Evolutionary conservation across 1,140 invertebrate species (phyloP), one percentile per base, ranked within the genome.

Genomic region (Leptopilina boulardi): DNA sequence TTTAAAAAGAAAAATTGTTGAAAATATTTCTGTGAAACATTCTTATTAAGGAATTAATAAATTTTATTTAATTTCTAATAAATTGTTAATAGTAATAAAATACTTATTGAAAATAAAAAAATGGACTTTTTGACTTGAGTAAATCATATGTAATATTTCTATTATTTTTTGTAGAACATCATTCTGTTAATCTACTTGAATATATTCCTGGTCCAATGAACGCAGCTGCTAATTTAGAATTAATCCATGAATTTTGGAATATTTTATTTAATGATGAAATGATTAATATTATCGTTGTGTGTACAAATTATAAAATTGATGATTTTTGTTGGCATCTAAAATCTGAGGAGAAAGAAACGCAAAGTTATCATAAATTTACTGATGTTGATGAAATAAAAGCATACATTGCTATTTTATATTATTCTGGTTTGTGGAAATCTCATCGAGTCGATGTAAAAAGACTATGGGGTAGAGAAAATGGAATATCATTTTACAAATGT

Each of bases 401-500:
- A 19, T 80, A 41, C 44, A 72, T 77, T 30, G 56, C 42, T 42
- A 8, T 80, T 1, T 56, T 80, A 56, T 80, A 80, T 26, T 77
- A 77, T 74, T 26, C 76, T 74, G 78, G 78, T 2, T 42, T 77
- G 75, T 80, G 78, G 66, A 80, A 80, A 47, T 72, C 72, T 9
- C 51, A 72, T 30, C 21, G 70, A 19, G 75, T 77, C 11, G 51
- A 77, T 77, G 72, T 42, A 42, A 56, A 80, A 11, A 23, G 44
- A 23, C 66, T 80, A 21, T 77, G 75, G 78, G 34, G 26, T 23
- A 42, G 34, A 70, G 38, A 18, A 74, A 80, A 80, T 56, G 75
- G 75, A 51, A 41, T 74, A 4, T 19, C 80, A 21, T 78, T 79
- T 34, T 87, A 85, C 79, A 71, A 77, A 71, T 79, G 85, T 54